Evolutionary conservation across 2,797 vertebrate genomes (phyloP), one percentile per base, ranked within the genome.

Genomic region (Myotis myotis): DNA sequence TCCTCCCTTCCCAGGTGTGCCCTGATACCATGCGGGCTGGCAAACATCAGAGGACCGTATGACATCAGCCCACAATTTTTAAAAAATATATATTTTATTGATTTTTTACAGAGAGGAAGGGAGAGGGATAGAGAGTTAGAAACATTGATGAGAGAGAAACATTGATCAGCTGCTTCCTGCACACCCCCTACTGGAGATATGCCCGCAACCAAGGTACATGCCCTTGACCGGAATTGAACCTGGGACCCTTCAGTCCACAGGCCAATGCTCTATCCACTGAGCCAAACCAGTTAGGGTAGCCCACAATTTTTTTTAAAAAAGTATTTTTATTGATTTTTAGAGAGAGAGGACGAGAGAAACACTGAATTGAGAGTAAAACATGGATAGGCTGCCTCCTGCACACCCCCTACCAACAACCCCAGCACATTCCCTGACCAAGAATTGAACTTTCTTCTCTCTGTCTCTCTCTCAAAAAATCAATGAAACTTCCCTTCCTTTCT

Each of bases 11-110:
- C 41, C 62, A 68, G 17, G 33, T 81, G 64, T 64, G 20, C 22
- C 68, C 33, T 74, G 25, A 71, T 55, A 55, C 62, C 25, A 23
- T 75, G 49, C 55, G 62, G 76, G 80, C 74, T 64, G 88, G 70
- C 66, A 93, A 53, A 83, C 75, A 91, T 76, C 70, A 89, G 62
- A 88, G 62, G 62, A 74, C 66, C 38, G 28, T 55, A 91, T 75
- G 82, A 81, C 68, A 83, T 89, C 38, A 87, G 71, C 19, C 13
- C 70, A 82, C 49, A 51, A 51, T 51, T 51, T 51, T 51, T 10
- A 3, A 47, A 51, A 57, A 30, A n/a, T 5, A 30, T n/a, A 64
- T 64, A 44, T 64, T 64, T n/a, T 64, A n/a, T 64, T 64, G 30
- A 64, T 17, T 64, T 64, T 64, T 64, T 44, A 44, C 41, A 64